A percentile compares a stretch with the other conserved stretches of the same genome.
Conservation (phyloP, 2,797 vertebrate genomes). For the Amphiprion clarkii region DNA sequence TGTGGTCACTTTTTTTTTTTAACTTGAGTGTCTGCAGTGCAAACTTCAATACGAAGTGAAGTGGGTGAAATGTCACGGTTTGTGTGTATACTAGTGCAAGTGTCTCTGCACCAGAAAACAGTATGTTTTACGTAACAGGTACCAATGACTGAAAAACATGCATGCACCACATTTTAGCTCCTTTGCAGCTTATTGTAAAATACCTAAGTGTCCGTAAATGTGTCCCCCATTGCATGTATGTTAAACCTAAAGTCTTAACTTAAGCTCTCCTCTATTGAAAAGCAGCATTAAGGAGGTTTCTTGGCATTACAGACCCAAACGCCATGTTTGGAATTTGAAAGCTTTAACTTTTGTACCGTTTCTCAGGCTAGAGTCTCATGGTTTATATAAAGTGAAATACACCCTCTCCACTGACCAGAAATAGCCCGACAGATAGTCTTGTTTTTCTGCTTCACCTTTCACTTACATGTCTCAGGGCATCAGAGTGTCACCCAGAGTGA, state of each 20-base stretch:
- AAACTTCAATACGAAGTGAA: neutral
- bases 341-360: neutral
- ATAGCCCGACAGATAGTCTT: neutral
- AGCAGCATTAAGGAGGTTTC: neutral
- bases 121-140: too few relatives aligned
- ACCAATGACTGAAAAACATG: too few relatives aligned
- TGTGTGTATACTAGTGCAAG: too few relatives aligned
- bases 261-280: neutral
- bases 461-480: neutral
- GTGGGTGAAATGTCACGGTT: too few relatives aligned
- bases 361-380: neutral
- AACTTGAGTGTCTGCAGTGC: neutral
- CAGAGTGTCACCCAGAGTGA: too few relatives aligned
- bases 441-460: neutral
- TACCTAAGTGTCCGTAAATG: neutral
- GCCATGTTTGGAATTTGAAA: slow-evolving; percentile 32
- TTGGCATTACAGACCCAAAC: neutral
- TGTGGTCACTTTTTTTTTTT: neutral
- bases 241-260: neutral
- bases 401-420: neutral
- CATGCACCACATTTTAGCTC: too few relatives aligned
- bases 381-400: neutral
- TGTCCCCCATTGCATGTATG: neutral
- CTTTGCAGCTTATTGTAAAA: neutral
- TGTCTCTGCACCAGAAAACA: too few relatives aligned